Base-by-base conservation (phyloP, 2,888 invertebrate genomes). In the Elmis aenea region DNA sequence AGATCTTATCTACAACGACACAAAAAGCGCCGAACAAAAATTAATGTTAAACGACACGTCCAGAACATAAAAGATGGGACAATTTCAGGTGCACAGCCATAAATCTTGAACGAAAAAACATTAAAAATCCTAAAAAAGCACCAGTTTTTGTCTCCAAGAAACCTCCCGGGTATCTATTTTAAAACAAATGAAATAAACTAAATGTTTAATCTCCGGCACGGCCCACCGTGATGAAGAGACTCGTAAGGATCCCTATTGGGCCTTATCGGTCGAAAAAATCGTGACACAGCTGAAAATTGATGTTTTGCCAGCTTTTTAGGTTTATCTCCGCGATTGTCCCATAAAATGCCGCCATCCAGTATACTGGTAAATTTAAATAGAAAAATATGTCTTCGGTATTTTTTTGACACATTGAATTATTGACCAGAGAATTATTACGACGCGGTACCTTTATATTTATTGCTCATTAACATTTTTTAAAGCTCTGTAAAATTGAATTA, bases 231-330 rank as follows among this genome's bases (percentile, higher is more conserved):
- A 42, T 39, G 39, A 36, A 16, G 25, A 22, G 31, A 37, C 36
- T 35, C 41, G 36, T 45, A 46, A 38, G 48, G 38, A 43, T 41
- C 51, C 55, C 57, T 43, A 45, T 47, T 41, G 56, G 43, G 51
- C 26, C 41, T 59, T 59, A 60, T 60, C 59, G 43, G 51, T 52
- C 52, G 42, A 42, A 35, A 51, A 42, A 46, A 51, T 50, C 48
- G 33, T 27, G 54, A 59, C 59, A 58, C 46, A 46, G 42, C 48
- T 45, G 57, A 59, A 55, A 62, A 61, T 57, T 58, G 59, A 59
- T 62, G 60, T 61, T 62, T 62, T 57, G 59, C 56, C 62, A 60
- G 60, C 56, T 60, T 53, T 56, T n/a, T n/a, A n/a, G n/a, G n/a
- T n/a, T n/a, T n/a, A n/a, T n/a, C n/a, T n/a, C n/a, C n/a, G n/a